Percentiles rank a stretch among this genome's conserved stretches.
Evolutionary conservation across 1,140 invertebrate genomes (phyloP).

Genomic region (Cylas formicarius): DNA sequence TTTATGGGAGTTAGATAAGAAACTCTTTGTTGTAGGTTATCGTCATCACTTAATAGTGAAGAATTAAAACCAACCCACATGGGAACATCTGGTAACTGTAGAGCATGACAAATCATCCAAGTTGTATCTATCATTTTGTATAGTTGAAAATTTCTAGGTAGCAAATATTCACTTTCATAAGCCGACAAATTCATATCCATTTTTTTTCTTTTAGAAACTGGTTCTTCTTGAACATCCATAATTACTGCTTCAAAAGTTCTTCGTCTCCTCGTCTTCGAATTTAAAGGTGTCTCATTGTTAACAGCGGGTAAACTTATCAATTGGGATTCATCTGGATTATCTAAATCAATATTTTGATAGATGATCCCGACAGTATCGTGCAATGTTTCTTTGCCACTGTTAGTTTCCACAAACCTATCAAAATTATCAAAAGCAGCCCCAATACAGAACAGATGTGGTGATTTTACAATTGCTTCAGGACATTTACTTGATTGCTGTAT

Average conservation of each 20-base stretch:
- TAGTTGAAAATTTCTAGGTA: slow-evolving; percentile 1
- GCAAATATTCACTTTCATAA: slow-evolving; percentile 1
- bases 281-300: not conserved
- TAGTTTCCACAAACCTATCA: slow-evolving; percentile 43
- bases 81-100: slow-evolving; percentile 20
- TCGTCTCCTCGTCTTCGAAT: not conserved
- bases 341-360: slow-evolving; percentile 22
- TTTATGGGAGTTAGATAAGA: slow-evolving; percentile 36
- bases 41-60: slow-evolving; percentile 18
- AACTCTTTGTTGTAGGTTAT: slow-evolving; percentile 24
- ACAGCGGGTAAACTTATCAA: not conserved
- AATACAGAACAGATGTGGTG: slow-evolving; percentile 24
- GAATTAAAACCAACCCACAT: slow-evolving; percentile 32
- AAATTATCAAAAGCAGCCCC: slow-evolving; percentile 43
- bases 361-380: slow-evolving; percentile 48
- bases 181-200: slow-evolving; percentile 10
- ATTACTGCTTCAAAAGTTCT: slow-evolving; percentile 1
- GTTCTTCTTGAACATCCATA: slow-evolving; percentile 6
- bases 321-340: not conserved
- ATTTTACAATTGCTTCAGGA: slow-evolving; percentile 29
- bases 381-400: slow-evolving; percentile 41
- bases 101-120: slow-evolving; percentile 24
- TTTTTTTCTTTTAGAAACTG: slow-evolving; percentile 7
- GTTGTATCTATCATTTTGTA: slow-evolving; percentile 17
- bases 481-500: slow-evolving; percentile 15